Evolutionary conservation across 2,113 vertebrate genomes (phyloP).

Genomic region (Melanocharis versteri): DNA sequence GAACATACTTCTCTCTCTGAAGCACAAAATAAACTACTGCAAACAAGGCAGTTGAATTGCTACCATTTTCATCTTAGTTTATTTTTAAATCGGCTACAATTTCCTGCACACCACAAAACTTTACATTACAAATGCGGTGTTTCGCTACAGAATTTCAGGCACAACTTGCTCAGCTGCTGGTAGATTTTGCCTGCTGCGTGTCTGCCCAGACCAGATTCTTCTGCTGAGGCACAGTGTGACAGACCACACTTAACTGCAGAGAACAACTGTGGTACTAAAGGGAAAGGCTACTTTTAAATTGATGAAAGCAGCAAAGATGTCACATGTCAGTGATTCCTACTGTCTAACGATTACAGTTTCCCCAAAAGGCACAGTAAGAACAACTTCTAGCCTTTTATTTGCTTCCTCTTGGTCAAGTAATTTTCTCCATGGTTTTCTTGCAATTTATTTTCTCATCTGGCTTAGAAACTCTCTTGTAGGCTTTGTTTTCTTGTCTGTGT

Average conservation of each 20-base stretch:
- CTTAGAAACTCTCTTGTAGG: background rate
- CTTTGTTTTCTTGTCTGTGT: background rate
- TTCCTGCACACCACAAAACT: background rate
- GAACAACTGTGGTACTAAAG: background rate
- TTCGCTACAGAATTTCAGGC: background rate
- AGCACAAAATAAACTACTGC: background rate
- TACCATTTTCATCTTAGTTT: background rate
- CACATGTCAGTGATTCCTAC: background rate
- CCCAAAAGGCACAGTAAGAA: background rate
- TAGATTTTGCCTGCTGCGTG: background rate
- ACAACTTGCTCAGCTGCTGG: background rate
- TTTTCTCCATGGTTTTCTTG: constrained; percentile 4
- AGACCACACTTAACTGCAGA: background rate
- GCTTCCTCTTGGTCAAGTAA: background rate
- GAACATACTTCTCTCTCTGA: background rate
- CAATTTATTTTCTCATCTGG: background rate
- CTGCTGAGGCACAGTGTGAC: background rate
- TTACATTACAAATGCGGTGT: background rate
- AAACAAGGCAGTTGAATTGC: background rate
- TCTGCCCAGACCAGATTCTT: background rate
- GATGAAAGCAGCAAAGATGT: constrained; percentile 9
- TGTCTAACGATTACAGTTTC: constrained; percentile 16
- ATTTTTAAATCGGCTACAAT: background rate
- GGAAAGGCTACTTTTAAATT: background rate
- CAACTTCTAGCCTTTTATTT: background rate